A percentile compares a stretch with the other conserved stretches of the same genome.
These are phyloP conservation scores for Phyllostomus hastatus DNA, from an alignment of 2,113 vertebrate species.

Conservation along the genomic window DNA sequence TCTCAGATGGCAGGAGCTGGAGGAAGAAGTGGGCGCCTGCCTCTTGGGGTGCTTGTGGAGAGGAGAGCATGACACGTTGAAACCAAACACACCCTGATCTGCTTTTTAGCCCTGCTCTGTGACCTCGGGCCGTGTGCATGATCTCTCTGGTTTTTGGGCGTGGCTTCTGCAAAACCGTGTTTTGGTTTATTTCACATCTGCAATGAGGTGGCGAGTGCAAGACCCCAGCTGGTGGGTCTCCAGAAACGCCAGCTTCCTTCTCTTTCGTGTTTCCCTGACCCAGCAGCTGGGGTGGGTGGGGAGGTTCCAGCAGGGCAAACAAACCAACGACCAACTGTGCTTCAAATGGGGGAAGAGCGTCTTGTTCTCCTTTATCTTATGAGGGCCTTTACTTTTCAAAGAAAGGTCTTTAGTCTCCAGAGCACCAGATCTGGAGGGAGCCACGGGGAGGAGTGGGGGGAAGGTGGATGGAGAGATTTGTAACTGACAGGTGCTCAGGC, in stretches of 20 bases:
- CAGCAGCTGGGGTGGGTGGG: background rate
- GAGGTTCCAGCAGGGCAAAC: background rate
- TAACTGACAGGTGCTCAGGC: too few species aligned
- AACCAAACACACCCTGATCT: background rate
- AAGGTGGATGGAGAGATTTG: background rate
- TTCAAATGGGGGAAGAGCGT: background rate
- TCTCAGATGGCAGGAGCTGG: background rate
- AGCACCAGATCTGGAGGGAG: background rate
- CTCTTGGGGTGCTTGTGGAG: background rate
- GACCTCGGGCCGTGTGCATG: fast-evolving
- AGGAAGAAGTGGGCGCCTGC: background rate
- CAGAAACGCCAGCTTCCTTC: background rate
- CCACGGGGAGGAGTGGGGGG: too few species aligned
- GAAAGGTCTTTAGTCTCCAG: background rate
- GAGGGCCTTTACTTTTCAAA: background rate
- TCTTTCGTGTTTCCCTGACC: fast-evolving
- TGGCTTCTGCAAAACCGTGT: background rate
- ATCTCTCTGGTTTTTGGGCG: background rate
- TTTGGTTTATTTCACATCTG: background rate
- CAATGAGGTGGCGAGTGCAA: background rate
- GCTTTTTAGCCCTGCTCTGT: background rate
- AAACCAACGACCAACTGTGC: background rate
- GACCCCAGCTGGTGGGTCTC: background rate
- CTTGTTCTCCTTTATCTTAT: background rate
- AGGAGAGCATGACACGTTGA: background rate